Conservation (phyloP, 2,797 vertebrate species). For the Molothrus ater region DNA sequence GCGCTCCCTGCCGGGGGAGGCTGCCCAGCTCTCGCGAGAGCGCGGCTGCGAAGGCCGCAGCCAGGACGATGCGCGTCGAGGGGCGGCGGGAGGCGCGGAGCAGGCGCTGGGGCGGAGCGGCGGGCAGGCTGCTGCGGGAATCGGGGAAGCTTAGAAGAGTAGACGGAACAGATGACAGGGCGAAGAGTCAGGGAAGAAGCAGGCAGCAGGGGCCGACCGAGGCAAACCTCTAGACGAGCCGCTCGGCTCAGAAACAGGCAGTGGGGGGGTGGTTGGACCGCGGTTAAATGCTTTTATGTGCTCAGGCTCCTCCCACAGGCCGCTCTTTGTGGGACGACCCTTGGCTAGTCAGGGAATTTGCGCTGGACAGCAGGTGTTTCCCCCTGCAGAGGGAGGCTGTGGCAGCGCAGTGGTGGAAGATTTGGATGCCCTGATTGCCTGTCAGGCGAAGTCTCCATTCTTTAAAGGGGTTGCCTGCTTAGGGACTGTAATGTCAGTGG, state of each 20-base stretch:
- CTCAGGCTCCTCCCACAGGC: neutral
- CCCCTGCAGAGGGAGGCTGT: neutral
- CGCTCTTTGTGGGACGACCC: too few relatives aligned
- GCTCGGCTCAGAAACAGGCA: neutral
- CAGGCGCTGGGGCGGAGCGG: too few relatives aligned
- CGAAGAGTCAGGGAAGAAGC: neutral
- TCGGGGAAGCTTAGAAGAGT: neutral
- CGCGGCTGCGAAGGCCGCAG: fast-evolving
- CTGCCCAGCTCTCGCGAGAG: neutral
- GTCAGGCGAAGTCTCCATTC: too few relatives aligned
- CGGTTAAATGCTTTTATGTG: fast-evolving
- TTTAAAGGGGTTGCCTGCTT: too few relatives aligned
- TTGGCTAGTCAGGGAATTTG: neutral
- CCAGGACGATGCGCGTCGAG: fast-evolving
- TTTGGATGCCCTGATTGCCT: neutral
- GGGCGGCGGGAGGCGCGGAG: too few relatives aligned
- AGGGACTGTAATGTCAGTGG: too few relatives aligned
- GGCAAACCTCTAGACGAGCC: fast-evolving
- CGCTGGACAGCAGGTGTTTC: neutral
- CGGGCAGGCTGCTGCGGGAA: fast-evolving
- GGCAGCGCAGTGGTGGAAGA: neutral
- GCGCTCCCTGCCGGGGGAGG: too few relatives aligned
- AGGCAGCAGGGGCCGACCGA: too few relatives aligned
- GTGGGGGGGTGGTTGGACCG: fast-evolving
- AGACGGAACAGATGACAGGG: too few relatives aligned